These are phyloP conservation scores for Syngnathus acus DNA, from an alignment of 2,797 vertebrate species.

Conservation along the genomic window DNA sequence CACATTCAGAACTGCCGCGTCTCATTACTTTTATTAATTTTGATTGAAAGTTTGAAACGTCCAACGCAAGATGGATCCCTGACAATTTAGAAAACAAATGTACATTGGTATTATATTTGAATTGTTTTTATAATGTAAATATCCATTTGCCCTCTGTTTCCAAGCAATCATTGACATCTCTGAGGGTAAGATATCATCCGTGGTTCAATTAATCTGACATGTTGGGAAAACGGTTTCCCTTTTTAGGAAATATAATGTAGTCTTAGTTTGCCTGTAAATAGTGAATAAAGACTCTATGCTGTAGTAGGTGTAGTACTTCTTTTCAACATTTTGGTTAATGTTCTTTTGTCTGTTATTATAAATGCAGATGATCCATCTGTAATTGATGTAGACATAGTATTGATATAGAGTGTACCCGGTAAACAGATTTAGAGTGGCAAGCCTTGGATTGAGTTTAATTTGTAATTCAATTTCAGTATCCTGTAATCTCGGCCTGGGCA, in stretches of 20 bases:
- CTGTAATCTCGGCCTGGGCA: background rate
- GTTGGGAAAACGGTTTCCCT: background rate
- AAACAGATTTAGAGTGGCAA: background rate
- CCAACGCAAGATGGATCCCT: background rate
- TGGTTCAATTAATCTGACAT: background rate
- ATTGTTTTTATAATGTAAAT: background rate
- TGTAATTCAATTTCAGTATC: background rate
- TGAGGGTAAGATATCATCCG: constrained; percentile 22
- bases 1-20: background rate
- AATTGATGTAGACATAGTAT: background rate
- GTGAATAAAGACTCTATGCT: background rate
- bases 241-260: too few relatives aligned
- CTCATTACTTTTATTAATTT: too few relatives aligned
- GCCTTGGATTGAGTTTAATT: background rate
- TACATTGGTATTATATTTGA: background rate
- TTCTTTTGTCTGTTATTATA: background rate
- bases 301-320: background rate
- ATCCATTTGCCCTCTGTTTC: constrained; percentile 11
- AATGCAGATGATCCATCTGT: background rate
- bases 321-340: background rate
- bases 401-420: too few relatives aligned
- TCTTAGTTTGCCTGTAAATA: too few relatives aligned
- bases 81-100: background rate
- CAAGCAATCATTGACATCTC: constrained; percentile 14
- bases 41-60: too few relatives aligned